Evolutionary conservation across 2,797 vertebrate species (phyloP), one percentile per base, ranked within the genome.

Genomic region (Thamnophis elegans): DNA sequence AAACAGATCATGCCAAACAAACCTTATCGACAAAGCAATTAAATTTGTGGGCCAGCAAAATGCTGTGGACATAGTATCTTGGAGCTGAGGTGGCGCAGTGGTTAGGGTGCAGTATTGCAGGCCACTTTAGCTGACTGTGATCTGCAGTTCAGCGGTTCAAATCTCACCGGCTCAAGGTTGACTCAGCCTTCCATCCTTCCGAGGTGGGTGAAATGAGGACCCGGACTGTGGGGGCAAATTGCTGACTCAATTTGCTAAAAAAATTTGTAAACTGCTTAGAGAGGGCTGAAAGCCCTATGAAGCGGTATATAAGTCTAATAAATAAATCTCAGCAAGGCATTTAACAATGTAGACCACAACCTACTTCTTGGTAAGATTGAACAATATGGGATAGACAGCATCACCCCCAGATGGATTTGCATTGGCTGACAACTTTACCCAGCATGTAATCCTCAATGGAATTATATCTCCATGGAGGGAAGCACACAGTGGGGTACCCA

Each of bases 401-500:
- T 65, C 62, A n/a, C 14, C 6, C 13, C 13, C 65, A 32, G n/a
- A 32, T 68, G 28, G n/a, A 68, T 68, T 68, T 68, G n/a, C 65
- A 68, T 32, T 32, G 13, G n/a, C n/a, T 68, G 14, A 68, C n/a
- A 32, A 32, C n/a, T 0, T 4, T 14, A 68, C 65, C 6, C n/a
- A 68, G 6, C n/a, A 32, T 68, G 14, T 18, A 68, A 65, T 68
- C 65, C 14, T 68, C 65, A 68, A 18, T 3, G 13, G 65, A 68
- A 68, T 32, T 68, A 8, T 14, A 8, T 32, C n/a, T 68, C 32
- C n/a, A 68, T 8, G 14, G 14, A 32, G 6, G 14, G n/a, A 68
- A 32, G 65, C 65, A 68, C 32, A 14, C 0, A 0, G n/a, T 32
- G 14, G 0, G 14, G n/a, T 32, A 3, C n/a, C 65, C n/a, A 32